Base-by-base conservation (phyloP, 2,888 invertebrate species). In the Zelleria hepariella region DNA sequence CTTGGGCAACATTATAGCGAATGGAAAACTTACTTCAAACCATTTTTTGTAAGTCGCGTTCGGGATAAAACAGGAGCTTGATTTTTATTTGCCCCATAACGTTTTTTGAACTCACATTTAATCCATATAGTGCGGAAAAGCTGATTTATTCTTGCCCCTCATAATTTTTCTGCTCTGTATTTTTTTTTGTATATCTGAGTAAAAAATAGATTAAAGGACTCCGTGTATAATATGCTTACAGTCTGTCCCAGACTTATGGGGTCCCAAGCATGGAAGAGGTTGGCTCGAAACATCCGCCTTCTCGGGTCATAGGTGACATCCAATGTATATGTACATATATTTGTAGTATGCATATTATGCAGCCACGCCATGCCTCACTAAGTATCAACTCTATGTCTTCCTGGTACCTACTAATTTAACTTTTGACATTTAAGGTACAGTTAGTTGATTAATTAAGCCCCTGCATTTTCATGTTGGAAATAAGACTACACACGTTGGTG, bases 301-400 rank as follows among this genome's bases (percentile, higher is more conserved):
- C 49, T 21, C 48, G 1, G 62, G 59, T 63, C 63, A 63, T 62
- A 60, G 59, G 60, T 18, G 25, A 27, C 32, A 48, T 48, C 23
- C 58, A 5, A 47, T n/a, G n/a, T n/a, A n/a, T n/a, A n/a, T n/a
- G n/a, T n/a, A n/a, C n/a, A 47, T 56, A 58, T 62, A 60, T 59
- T 60, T 60, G 59, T 49, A 21, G 32, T 15, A 42, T 42, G 15
- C 32, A 42, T n/a, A n/a, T n/a, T n/a, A n/a, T n/a, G n/a, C n/a
- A n/a, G n/a, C n/a, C n/a, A n/a, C n/a, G 15, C 10, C 32, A 1
- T 15, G 15, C 32, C 32, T 42, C 4, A 42, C 15, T 42, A 42
- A 15, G 15, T 42, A 42, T 42, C 32, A 15, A 10, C 32, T 5
- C 10, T 42, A 21, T 32, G 6, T 54, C 7, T 55, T 55, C 55